Evolutionary conservation across 2,797 vertebrate species (phyloP).

Genomic region (Picus viridis): DNA sequence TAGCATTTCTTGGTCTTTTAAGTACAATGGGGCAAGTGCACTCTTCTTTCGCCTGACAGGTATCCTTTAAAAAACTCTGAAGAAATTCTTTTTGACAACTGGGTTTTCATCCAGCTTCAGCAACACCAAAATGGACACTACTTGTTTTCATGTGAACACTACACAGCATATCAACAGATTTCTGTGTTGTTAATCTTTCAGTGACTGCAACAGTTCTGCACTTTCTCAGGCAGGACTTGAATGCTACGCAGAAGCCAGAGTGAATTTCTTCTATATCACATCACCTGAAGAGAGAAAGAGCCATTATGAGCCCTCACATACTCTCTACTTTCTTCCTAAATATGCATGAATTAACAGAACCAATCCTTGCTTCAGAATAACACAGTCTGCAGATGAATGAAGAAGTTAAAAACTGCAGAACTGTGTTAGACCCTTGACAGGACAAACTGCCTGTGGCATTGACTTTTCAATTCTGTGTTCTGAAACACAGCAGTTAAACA

Average conservation of each 20-base stretch:
- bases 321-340: neutral
- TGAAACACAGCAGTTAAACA: constrained; percentile 28
- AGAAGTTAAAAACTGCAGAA: neutral
- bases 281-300: neutral
- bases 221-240: neutral
- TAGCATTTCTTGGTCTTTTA: neutral
- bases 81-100: neutral
- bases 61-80: neutral
- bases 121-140: neutral
- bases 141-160: neutral
- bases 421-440: neutral
- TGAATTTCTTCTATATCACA: neutral
- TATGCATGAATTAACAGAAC: neutral
- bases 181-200: neutral
- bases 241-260: neutral
- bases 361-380: too few relatives aligned
- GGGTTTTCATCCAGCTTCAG: neutral
- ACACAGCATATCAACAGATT: neutral
- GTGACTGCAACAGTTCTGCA: neutral
- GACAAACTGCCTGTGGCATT: neutral
- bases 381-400: neutral
- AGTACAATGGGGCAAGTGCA: neutral
- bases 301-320: neutral
- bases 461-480: neutral
- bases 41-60: neutral